Base-by-base conservation (phyloP, 2,888 invertebrate species). In the Caprella mutica region DNA sequence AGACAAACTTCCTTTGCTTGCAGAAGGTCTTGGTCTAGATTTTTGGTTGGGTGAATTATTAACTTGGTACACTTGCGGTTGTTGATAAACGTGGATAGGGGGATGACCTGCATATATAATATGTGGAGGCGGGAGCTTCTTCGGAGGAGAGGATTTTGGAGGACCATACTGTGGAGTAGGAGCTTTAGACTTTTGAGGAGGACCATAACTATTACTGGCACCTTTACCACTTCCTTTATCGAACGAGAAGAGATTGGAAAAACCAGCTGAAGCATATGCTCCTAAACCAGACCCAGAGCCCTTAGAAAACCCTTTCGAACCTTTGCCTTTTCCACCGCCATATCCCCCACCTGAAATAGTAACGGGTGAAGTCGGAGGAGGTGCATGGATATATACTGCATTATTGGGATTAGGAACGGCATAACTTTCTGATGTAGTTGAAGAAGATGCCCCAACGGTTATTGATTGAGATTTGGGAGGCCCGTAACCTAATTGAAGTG, bases 41-140 rank as follows among this genome's bases (percentile, higher is more conserved):
- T n/a, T n/a, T n/a, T n/a, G 52, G 21, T 63, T 57, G 38, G 53
- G 52, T 6, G 54, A 54, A 8, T 57, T 63, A 4, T 68, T 68
- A 8, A 61, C 56, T 52, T 65, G 65, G 52, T 55, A 58, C 4
- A 66, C 61, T 6, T 59, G 66, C 6, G 69, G 69, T 55, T 71
- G 70, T 39, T 69, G 69, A 65, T 71, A 71, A 12, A 72, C 68
- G 54, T 72, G 72, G 50, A 72, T 71, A 17, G 71, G 71, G 17
- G 71, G 70, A 58, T 69, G 71, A 17, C 71, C 72, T 48, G 69
- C 67, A 58, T 71, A 71, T 44, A 71, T 68, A 17, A 71, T 69
- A 51, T 71, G 70, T 3, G 70, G 70, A 43, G 26, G 54, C 26
- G 48, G 56, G 44, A n/a, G 51, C 48, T 23, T 56, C 42, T 17